phyloP scores from a whole-genome alignment of 92 coral and sea anemone species.

The Muricea muricata region DNA sequence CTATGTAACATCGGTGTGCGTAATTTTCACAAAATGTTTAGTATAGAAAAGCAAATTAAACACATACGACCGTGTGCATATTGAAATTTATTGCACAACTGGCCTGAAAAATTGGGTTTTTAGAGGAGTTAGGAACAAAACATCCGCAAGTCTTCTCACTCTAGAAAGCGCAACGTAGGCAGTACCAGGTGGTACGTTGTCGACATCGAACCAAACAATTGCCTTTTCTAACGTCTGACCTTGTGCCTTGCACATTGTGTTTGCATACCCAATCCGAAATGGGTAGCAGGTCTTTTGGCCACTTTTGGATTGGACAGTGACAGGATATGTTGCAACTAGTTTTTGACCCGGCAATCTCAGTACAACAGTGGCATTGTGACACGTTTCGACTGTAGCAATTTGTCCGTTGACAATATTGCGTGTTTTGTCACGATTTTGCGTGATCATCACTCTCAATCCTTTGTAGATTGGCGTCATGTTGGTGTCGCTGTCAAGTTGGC shows the following conservation, averaged over 20 bases:
- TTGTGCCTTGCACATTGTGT: too few relatives aligned
- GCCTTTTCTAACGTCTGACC: neutral
- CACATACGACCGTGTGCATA: too few relatives aligned
- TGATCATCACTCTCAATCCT: neutral
- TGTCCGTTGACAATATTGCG: neutral
- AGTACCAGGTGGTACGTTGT: neutral
- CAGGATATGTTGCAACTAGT: neutral
- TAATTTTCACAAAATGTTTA: too few relatives aligned
- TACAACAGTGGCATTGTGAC: neutral
- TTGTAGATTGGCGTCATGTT: neutral
- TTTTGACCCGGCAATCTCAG: neutral
- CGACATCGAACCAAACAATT: neutral
- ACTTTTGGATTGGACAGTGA: neutral
- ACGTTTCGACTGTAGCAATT: neutral
- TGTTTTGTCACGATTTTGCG: neutral
- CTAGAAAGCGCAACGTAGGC: too few relatives aligned
- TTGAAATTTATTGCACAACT: neutral
- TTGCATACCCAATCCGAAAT: neutral
- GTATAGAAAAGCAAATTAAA: too few relatives aligned
- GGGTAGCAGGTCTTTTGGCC: neutral
- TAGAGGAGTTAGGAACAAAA: neutral
- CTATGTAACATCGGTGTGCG: too few relatives aligned
- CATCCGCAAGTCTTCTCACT: too few relatives aligned
- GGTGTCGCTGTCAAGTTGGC: neutral
- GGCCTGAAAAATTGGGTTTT: neutral